Base-by-base conservation (phyloP, 2,797 vertebrate genomes). In the Gymnodraco acuticeps region DNA sequence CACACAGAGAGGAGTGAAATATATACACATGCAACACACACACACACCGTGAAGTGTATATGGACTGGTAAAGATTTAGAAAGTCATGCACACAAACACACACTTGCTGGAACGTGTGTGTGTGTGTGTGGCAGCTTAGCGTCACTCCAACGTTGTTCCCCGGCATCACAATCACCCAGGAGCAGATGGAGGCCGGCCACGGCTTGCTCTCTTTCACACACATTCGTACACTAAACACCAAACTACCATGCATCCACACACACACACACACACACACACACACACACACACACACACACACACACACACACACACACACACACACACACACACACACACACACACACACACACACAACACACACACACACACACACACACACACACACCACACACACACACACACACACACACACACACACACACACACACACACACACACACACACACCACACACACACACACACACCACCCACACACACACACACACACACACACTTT, bases 131-230 rank as follows among this genome's bases (percentile, higher is more conserved):
- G 83, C 80, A 84, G 94, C 92, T 94, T 93, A 91, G 85, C 78
- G 59, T 80, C 87, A 73, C 69, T 92, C 90, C 89, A 92, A 88
- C 89, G 90, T 92, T 92, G 91, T 87, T 87, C 81, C 88, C 88
- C 80, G 85, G 80, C 94, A 95, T 90, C 92, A 95, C 95, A 97
- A 97, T 93, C 95, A 94, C 93, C 90, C 94, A 83, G 92, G 93
- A 96, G 96, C 97, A 98, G 96, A 98, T 97, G 96, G 96, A 96
- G 70, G 81, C 93, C 89, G 92, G 95, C 94, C 93, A 93, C 81
- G 77, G 83, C 51, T 94, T 93, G 46, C 81, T 68, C 81, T 68
- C 58, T 70, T 31, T 38, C 48, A 60, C 41, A 52, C 64, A 73
- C 63, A 62, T n/a, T n/a, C n/a, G n/a, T n/a, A n/a, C n/a, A n/a